A percentile compares a stretch with the other conserved stretches of the same genome.
These are phyloP conservation scores for Nymphalis polychloros DNA, from an alignment of 2,888 invertebrate genomes.

Conservation along the genomic window DNA sequence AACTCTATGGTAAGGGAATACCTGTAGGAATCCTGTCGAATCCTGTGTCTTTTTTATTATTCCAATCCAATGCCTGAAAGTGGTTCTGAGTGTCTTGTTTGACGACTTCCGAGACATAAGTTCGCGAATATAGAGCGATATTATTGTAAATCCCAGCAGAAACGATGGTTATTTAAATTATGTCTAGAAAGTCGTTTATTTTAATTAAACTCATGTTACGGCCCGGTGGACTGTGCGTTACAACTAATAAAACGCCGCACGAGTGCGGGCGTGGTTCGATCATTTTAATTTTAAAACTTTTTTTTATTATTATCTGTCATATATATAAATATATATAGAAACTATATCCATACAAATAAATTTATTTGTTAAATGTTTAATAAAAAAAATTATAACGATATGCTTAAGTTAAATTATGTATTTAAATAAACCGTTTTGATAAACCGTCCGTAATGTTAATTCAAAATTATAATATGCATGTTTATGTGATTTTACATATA, in stretches of 20 bases:
- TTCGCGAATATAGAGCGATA: slow-evolving; percentile 15
- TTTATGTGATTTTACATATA: too few species aligned
- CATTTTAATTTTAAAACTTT: slow-evolving; percentile 1
- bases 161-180: slow-evolving; percentile 11
- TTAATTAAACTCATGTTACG: slow-evolving; percentile 42
- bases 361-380: too few species aligned
- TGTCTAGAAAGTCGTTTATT: slow-evolving; percentile 41
- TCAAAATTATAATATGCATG: too few species aligned
- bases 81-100: slow-evolving; percentile 39
- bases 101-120: slow-evolving; percentile 48
- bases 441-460: too few species aligned
- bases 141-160: not conserved
- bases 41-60: slow-evolving; percentile 40
- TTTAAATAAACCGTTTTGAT: too few species aligned
- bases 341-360: too few species aligned
- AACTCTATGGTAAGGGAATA: slow-evolving; percentile 44
- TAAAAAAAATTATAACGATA: too few species aligned
- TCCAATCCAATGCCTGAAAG: slow-evolving; percentile 41
- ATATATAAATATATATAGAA: not conserved
- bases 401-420: too few species aligned
- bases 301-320: not conserved
- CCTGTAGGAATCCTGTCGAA: slow-evolving; percentile 41
- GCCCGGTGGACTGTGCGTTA: slow-evolving; percentile 45
- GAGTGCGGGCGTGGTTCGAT: slow-evolving; percentile 60
- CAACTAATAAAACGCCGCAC: slow-evolving; percentile 41